Evolutionary conservation across 37 sponge, comb jelly and placozoan genomes (phyloP), one percentile per base, ranked within the genome.

Genomic region (Chondrilla cf. caribensis): DNA sequence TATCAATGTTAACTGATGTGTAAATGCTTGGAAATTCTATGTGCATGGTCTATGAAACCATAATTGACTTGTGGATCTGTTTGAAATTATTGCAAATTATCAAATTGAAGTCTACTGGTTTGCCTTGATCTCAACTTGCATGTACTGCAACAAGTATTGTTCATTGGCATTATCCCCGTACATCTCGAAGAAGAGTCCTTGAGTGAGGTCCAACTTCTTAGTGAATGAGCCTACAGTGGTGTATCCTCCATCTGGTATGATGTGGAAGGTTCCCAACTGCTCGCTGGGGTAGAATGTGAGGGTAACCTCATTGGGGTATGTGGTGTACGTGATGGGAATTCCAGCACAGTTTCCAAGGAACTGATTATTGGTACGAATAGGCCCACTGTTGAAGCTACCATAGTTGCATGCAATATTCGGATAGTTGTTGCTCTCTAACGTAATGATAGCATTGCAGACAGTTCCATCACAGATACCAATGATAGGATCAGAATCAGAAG

Each of bases 261-360:
- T 36, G 38, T 32, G 35, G 60, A 79, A 60, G 60, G 80, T 41
- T 19, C 36, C 80, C 62, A 26, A 58, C 60, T 79, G 58, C 37
- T 73, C 6, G 22, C 24, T 73, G 14, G 76, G 76, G 44, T 42
- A 43, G 24, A 60, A 38, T 25, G 62, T 60, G 15, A 60, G 0
- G 24, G 38, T 58, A 32, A 55, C 60, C 17, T 58, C 42, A 0
- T 60, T 79, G 19, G 62, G 80, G 19, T 14, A 60, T n/a, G 18
- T 17, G 24, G 1, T 40, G 25, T 42, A 43, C 0, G 41, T 73
- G 24, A 43, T 39, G 11, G 76, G 41, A 40, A 40, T 7, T 1
- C 43, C 76, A 19, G 43, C 76, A 39, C 76, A 73, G 43, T 8
- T 40, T 18, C 76, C 76, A 39, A n/a, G n/a, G n/a, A 8, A 2